These are phyloP conservation scores for Ennomos fuscantarius DNA, from an alignment of 2,888 invertebrate species.

Conservation along the genomic window DNA sequence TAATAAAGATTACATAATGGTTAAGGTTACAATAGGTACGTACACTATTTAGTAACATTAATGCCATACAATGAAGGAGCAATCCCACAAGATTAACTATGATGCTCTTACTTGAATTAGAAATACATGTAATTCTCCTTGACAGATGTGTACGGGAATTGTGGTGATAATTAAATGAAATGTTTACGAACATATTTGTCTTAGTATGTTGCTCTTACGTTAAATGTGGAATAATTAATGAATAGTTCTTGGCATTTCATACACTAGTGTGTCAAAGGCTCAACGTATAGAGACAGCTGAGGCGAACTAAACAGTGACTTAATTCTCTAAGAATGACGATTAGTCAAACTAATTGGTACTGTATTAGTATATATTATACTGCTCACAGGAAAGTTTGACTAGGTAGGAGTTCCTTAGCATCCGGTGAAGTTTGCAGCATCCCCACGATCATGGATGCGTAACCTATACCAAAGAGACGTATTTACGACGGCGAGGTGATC, in stretches of 20 bases:
- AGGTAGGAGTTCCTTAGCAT: too few species aligned
- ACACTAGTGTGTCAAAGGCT: neutral
- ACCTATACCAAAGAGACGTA: too few species aligned
- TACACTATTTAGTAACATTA: slow-evolving; percentile 19
- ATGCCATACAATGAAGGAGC: slow-evolving; percentile 21
- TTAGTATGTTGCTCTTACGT: neutral
- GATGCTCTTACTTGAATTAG: slow-evolving; percentile 38
- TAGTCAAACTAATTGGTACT: too few species aligned
- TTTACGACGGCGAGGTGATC: too few species aligned
- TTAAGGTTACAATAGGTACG: slow-evolving; percentile 19
- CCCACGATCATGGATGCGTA: too few species aligned
- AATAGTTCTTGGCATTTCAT: slow-evolving; percentile 25
- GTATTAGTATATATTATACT: too few species aligned
- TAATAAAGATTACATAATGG: slow-evolving; percentile 26
- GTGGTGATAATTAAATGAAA: slow-evolving; percentile 36
- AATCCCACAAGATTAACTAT: slow-evolving; percentile 31
- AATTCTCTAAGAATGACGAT: too few species aligned
- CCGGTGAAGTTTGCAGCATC: too few species aligned
- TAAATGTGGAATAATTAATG: slow-evolving; percentile 16
- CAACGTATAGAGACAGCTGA: too few species aligned
- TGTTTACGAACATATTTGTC: slow-evolving; percentile 19
- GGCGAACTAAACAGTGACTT: too few species aligned
- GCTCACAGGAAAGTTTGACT: too few species aligned
- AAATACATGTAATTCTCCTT: slow-evolving; percentile 36
- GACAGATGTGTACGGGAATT: slow-evolving; percentile 27